These are phyloP conservation scores for Electrophaes corylata DNA, from an alignment of 2,888 invertebrate genomes.

Conservation along the genomic window DNA sequence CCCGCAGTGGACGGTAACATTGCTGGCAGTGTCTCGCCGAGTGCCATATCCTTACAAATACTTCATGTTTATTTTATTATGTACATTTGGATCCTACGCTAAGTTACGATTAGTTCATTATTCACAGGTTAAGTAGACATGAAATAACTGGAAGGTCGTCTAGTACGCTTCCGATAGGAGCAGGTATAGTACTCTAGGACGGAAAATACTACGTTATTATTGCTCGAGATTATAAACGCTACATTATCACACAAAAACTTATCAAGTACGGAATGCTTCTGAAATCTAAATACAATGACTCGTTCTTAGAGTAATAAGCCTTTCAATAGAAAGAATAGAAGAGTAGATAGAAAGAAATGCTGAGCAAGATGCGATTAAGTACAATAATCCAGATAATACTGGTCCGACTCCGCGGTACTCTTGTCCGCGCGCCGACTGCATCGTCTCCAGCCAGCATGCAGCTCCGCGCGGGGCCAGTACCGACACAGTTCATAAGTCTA, in stretches of 20 bases:
- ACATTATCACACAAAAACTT: conserved; percentile 31
- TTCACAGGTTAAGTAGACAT: conserved; percentile 1
- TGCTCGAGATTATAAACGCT: conserved; percentile 26
- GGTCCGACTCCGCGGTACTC: conserved; percentile 19
- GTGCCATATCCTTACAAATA: conserved; percentile 23
- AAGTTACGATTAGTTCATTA: conserved; percentile 15
- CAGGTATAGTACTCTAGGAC: conserved; percentile 23
- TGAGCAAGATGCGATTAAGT: conserved; percentile 38
- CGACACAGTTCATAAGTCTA: conserved; percentile 2
- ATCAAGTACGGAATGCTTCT: conserved; percentile 31
- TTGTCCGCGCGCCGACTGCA: not conserved
- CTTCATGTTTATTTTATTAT: conserved; percentile 27
- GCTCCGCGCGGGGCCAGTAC: not conserved
- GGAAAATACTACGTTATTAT: conserved; percentile 33
- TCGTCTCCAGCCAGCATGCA: not conserved
- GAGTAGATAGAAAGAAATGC: conserved; percentile 16
- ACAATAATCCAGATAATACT: conserved; percentile 36
- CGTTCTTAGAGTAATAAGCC: conserved; percentile 9
- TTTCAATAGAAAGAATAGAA: conserved; percentile 17
- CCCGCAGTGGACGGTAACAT: conserved; percentile 28
- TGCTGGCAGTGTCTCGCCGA: conserved; percentile 19
- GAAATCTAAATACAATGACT: conserved; percentile 31
- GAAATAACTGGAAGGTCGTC: conserved; percentile 5
- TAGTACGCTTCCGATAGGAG: conserved; percentile 6
- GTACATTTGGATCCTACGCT: conserved; percentile 29